Percentiles rank a stretch among this genome's conserved stretches.
Evolutionary conservation across 1,140 invertebrate genomes (phyloP).

Genomic region (Berghia stephanieae): DNA sequence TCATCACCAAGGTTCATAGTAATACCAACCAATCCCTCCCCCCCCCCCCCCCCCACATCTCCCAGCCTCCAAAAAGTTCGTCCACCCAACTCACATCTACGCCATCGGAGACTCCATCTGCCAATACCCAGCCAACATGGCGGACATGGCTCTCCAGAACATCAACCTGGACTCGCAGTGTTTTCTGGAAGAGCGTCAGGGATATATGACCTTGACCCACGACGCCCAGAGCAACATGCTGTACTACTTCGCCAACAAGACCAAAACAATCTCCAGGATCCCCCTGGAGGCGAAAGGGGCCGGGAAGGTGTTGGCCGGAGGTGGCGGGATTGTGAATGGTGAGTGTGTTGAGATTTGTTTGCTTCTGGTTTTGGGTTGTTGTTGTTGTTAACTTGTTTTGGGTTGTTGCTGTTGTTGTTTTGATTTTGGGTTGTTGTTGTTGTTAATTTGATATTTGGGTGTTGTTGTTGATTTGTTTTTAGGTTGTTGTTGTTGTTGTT

Average conservation of each 20-base stretch:
- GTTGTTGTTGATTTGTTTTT: too few species aligned
- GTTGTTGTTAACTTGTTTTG: too few species aligned
- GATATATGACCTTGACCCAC: conserved; percentile 46
- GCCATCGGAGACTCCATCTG: conserved; percentile 52
- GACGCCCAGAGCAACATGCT: conserved; percentile 43
- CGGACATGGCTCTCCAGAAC: conserved; percentile 51
- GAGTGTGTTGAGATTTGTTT: too few species aligned
- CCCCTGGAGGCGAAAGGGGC: conserved; percentile 42
- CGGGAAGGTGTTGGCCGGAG: conserved; percentile 42
- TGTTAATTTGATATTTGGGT: too few species aligned
- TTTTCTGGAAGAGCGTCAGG: conserved; percentile 42
- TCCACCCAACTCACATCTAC: conserved; percentile 49
- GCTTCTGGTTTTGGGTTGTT: too few species aligned
- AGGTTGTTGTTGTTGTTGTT: too few species aligned
- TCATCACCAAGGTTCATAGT: too few species aligned
- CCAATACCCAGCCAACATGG: conserved; percentile 52
- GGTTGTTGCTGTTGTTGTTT: too few species aligned
- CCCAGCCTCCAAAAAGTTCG: conserved; percentile 39
- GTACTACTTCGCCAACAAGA: conserved; percentile 51
- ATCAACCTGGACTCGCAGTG: conserved; percentile 53
- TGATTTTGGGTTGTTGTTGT: too few species aligned
- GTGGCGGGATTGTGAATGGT: conserved; percentile 50
- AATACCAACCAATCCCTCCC: too few species aligned
- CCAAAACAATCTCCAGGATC: conserved; percentile 45
- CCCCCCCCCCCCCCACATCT: neutral